These are phyloP conservation scores for Bacillus rossius DNA, from an alignment of 1,140 invertebrate genomes.

Conservation along the genomic window DNA sequence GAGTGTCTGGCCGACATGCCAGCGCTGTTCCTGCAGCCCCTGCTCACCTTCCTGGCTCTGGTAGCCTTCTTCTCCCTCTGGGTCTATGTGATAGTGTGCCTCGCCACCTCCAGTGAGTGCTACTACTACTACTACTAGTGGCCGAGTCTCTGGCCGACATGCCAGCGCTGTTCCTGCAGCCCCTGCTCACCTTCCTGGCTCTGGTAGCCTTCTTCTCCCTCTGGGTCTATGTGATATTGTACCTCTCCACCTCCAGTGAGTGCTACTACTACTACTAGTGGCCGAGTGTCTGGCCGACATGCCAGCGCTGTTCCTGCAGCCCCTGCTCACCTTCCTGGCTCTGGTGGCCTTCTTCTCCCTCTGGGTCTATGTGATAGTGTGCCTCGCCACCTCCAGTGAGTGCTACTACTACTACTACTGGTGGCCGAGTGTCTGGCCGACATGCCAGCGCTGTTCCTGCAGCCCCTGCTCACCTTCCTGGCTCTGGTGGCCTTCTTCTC, in stretches of 20 bases:
- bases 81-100: constrained; percentile 67
- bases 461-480: constrained; percentile 81
- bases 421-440: too few species aligned
- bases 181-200: constrained; percentile 76
- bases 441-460: constrained; percentile 79
- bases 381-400: constrained; percentile 65
- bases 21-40: constrained; percentile 78
- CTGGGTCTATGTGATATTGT: constrained; percentile 76
- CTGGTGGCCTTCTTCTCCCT: constrained; percentile 74
- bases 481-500: constrained; percentile 71
- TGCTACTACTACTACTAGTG: too few species aligned
- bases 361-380: constrained; percentile 76
- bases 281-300: too few species aligned
- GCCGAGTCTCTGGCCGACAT: too few species aligned
- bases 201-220: constrained; percentile 74
- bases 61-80: constrained; percentile 79
- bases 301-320: constrained; percentile 82
- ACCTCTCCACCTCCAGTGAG: constrained; percentile 65
- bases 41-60: constrained; percentile 77
- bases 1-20: constrained; percentile 79
- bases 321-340: constrained; percentile 76
- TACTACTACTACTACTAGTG: too few species aligned
- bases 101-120: constrained; percentile 66
- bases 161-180: constrained; percentile 82
- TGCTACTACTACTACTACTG: too few species aligned